Evolutionary conservation across 2,888 invertebrate species (phyloP), one percentile per base, ranked within the genome.

Genomic region (Autographa gamma): DNA sequence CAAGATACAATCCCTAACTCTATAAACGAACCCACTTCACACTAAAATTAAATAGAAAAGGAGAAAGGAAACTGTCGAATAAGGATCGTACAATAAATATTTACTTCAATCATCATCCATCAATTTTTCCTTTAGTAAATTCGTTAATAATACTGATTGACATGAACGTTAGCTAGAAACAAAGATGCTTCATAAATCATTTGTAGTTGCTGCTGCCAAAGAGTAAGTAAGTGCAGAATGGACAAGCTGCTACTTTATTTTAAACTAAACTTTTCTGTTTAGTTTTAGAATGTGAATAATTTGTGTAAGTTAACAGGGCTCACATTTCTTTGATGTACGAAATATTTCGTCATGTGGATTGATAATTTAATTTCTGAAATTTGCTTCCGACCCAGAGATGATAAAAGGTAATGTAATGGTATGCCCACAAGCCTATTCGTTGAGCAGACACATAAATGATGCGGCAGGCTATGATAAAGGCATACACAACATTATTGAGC

Each of bases 101-200:
- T 59, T 62, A 38, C 56, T 74, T 69, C 60, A 18, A 69, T 65
- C 69, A 60, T 11, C 71, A 68, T 62, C 60, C 60, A 65, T 77
- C 52, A 58, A 66, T 77, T 63, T 69, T 69, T 63, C 62, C n/a
- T 66, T 69, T 14, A 62, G 58, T 59, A 67, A 73, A 79, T 77
- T 81, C 66, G 59, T 70, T 76, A 76, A 72, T 63, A 69, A 80
- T 74, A 79, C 62, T 79, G 76, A 80, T 81, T 76, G 80, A 79
- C 73, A 79, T 71, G 54, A 38, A 41, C 62, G 70, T 59, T 66
- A 41, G 60, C 71, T 65, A 18, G 75, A 71, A 76, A 79, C 76
- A 79, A 81, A 69, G 74, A 71, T 66, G 61, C 59, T 61, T 59
- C 79, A 81, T 80, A 72, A 80, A 80, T 80, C 81, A 80, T 63